These are phyloP conservation scores for Synanthedon vespiformis DNA, from an alignment of 2,888 invertebrate species.

Conservation along the genomic window DNA sequence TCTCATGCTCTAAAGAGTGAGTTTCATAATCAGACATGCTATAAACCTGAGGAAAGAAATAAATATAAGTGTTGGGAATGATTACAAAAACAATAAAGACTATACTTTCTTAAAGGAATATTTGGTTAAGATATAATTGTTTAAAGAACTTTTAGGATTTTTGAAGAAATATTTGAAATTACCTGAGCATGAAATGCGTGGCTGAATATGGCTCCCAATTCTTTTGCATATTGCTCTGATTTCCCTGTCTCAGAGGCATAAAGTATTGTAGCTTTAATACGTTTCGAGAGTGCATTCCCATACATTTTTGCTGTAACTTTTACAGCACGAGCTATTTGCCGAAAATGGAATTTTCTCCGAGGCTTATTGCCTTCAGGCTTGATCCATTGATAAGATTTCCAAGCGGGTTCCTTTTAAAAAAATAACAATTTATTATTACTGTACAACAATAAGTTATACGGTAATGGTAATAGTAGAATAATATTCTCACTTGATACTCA, in stretches of 20 bases:
- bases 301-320: constrained; percentile 97
- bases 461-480: background rate
- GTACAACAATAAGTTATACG: background rate
- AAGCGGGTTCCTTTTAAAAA: constrained; percentile 80
- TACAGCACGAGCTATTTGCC: constrained; percentile 94
- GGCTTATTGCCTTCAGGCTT: constrained; percentile 68
- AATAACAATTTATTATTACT: background rate
- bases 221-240: constrained; percentile 94
- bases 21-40: constrained; percentile 96
- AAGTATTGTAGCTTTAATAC: constrained; percentile 94
- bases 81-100: background rate
- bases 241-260: constrained; percentile 97
- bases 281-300: constrained; percentile 89
- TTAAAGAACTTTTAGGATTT: background rate
- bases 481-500: constrained; percentile 81
- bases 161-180: constrained; percentile 7
- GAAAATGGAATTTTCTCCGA: constrained; percentile 92
- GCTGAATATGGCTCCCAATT: constrained; percentile 87
- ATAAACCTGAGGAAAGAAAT: constrained; percentile 73
- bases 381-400: constrained; percentile 92
- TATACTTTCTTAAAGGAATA: background rate
- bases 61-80: background rate
- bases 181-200: constrained; percentile 96
- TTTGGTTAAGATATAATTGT: background rate
- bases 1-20: constrained; percentile 94